Evolutionary conservation across 1,140 invertebrate genomes (phyloP), one percentile per base, ranked within the genome.

Genomic region (Procambarus virginalis): DNA sequence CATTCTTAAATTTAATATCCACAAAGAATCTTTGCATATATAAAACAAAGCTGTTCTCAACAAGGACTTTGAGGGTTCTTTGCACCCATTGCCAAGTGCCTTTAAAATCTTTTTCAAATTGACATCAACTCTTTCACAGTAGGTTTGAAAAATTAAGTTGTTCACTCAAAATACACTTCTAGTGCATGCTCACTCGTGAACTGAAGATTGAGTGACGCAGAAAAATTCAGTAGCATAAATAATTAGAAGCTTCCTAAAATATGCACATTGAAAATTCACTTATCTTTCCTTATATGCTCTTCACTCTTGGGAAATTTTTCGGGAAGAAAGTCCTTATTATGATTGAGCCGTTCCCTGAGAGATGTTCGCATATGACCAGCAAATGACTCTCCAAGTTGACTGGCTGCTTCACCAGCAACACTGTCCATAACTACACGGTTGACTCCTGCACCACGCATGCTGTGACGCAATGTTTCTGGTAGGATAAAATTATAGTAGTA

Each of bases 371-470:
- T 78, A n/a, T 89, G 88, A 10, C 75, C 88, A 76, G 76, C 88
- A 51, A 89, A 89, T 20, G 88, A 84, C 17, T 89, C 88, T 34
- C 82, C 88, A 22, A 89, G 81, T 8, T 84, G 81, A 84, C 55
- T 78, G 34, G 81, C 88, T 22, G 91, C 86, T 76, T 89, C 86
- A 60, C 91, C 82, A 20, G 75, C 82, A 48, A 89, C 82, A 82
- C 91, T 84, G 68, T 91, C 91, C 86, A 89, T 82, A 48, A 91
- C 86, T 17, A 89, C 83, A 34, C 86, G 51, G 60, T 89, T 91
- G n/a, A 91, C 84, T 20, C 87, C 91, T 9, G 87, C 91, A 46
- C 87, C 88, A 22, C 91, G 75, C 91, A 91, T 91, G 60, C 91
- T 89, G 75, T 89, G 83, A 3, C 91, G 86, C 45, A 91, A 51